Conservation (phyloP, 2,797 vertebrate genomes). For the Microcaecilia unicolor region DNA sequence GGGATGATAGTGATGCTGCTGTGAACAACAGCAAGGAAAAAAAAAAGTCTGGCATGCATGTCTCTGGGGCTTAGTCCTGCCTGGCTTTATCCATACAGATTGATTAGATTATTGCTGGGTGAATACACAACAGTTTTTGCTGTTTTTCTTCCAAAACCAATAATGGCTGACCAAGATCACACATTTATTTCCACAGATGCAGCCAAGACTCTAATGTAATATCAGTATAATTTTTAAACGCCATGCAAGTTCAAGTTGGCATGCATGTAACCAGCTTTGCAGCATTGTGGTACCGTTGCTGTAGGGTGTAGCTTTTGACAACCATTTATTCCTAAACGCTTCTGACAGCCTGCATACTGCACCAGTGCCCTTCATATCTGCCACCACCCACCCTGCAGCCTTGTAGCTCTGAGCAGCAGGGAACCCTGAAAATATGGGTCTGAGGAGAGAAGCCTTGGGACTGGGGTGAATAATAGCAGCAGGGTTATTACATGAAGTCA, state of each 20-base stretch:
- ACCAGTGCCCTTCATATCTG: constrained; percentile 23
- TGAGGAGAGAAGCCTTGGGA: background rate
- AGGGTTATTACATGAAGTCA: constrained; percentile 35
- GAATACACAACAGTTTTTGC: constrained; percentile 21
- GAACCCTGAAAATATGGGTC: constrained; percentile 22
- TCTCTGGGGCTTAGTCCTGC: too few species aligned
- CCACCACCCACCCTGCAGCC: too few species aligned
- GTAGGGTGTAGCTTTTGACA: constrained; percentile 31
- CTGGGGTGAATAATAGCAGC: constrained; percentile 15
- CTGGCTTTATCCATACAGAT: constrained; percentile 35
- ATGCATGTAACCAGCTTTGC: too few species aligned
- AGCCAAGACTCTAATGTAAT: constrained; percentile 30
- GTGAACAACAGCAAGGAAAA: too few species aligned
- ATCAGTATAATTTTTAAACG: constrained; percentile 36
- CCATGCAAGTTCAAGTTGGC: too few species aligned
- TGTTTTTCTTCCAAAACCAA: constrained; percentile 22
- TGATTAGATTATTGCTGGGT: constrained; percentile 38
- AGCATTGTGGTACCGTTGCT: constrained; percentile 27
- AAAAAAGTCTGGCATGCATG: too few species aligned
- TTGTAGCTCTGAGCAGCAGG: too few species aligned
- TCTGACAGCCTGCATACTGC: constrained; percentile 28
- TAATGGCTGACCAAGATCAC: constrained; percentile 31
- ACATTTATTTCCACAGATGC: constrained; percentile 37
- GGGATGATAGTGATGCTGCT: too few species aligned
- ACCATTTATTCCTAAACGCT: constrained; percentile 41